phyloP scores from a whole-genome alignment of 2,888 invertebrate genomes.

The Drosophila helvetica region DNA sequence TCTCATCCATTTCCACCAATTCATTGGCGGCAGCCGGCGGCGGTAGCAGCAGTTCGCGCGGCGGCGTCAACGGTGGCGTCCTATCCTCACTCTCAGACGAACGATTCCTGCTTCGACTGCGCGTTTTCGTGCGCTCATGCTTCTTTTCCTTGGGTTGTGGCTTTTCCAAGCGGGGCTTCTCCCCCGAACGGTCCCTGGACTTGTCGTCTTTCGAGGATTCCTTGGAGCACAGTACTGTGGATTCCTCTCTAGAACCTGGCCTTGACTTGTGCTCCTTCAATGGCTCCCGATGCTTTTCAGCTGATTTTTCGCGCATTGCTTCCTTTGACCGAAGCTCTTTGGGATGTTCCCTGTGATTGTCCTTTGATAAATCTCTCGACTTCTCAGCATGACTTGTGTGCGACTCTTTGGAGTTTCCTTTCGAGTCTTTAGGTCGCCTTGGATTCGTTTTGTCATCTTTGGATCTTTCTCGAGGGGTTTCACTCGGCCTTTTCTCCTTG shows the following conservation, averaged over 20 bases:
- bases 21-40: slow-evolving; percentile 7
- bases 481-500: neutral
- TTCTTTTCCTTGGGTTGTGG: neutral
- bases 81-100: slow-evolving; percentile 26
- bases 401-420: neutral
- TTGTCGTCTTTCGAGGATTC: slow-evolving; percentile 13
- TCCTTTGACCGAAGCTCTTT: slow-evolving; percentile 1
- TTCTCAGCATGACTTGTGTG: neutral
- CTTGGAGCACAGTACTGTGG: slow-evolving; percentile 3
- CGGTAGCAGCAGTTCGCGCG: slow-evolving; percentile 5
- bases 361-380: neutral
- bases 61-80: slow-evolving; percentile 46
- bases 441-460: neutral
- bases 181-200: slow-evolving; percentile 2
- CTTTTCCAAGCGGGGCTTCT: neutral
- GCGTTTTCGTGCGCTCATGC: neutral
- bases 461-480: neutral
- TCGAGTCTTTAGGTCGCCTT: neutral
- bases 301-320: neutral
- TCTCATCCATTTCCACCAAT: slow-evolving; percentile 6
- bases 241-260: slow-evolving; percentile 21
- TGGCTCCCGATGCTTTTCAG: slow-evolving; percentile 6
- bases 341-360: neutral
- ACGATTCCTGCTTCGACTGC: slow-evolving; percentile 36
- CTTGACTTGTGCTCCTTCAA: slow-evolving; percentile 13